Evolutionary conservation across 2,888 invertebrate species (phyloP), one percentile per base, ranked within the genome.

Genomic region (Synergus gifuensis): DNA sequence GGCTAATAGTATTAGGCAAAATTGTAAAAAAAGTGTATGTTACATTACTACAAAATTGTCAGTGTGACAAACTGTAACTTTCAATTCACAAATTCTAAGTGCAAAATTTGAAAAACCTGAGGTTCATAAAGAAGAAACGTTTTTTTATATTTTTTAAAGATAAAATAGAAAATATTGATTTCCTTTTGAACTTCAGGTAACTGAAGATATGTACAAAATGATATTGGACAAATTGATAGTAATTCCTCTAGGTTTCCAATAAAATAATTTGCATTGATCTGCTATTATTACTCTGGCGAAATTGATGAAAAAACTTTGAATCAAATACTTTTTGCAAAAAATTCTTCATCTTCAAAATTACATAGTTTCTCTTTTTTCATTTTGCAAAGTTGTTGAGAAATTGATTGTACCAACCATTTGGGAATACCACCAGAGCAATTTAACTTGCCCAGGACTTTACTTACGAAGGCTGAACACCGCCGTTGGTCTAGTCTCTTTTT

Each of bases 1-100:
- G 85, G 85, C 82, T 81, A 83, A 84, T 81, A 81, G 81, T 83
- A 85, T 73, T 69, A 80, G 76, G 49, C 79, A 80, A 80, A 82
- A 83, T 28, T 69, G 49, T 73, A 73, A 73, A 73, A 73, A 69
- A 83, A 82, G 76, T 78, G 79, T 76, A 78, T 81, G 78, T 79
- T 81, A 84, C 11, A 28, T 58, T 36, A 54, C 73, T 73, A 73
- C 73, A 73, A 54, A 28, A 28, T 62, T 62, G 28, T 62, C 62
- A 4, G 62, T 12, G 28, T 62, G 62, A 62, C 62, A 22, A 62
- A 62, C 18, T 62, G 62, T 62, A 62, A 62, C 14, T 62, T 60
- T 62, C 22, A 62, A 28, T 62, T 62, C 62, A 67, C n/a, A 46
- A 67, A 44, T 42, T 44, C 44, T 44, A 67, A 62, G 62, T 62